These are phyloP conservation scores for Cyclargus thomasi DNA, from an alignment of 1,140 invertebrate genomes.

Conservation along the genomic window DNA sequence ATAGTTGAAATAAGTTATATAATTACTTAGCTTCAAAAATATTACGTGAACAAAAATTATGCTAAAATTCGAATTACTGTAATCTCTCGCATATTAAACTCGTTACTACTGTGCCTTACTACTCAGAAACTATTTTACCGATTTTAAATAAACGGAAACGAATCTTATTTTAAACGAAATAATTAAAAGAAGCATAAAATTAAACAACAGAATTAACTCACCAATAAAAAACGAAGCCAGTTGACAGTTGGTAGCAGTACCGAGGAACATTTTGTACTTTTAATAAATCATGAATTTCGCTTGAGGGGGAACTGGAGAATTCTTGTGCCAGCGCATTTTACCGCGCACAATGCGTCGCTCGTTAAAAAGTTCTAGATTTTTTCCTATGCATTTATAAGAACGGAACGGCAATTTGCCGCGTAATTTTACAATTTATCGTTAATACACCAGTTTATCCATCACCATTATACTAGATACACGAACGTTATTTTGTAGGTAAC, in stretches of 20 bases:
- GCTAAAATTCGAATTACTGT: no score
- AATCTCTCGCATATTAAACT: no score
- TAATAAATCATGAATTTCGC: not conserved
- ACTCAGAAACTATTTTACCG: no score
- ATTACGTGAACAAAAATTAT: no score
- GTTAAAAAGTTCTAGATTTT: slow-evolving; percentile 31
- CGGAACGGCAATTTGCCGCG: not conserved
- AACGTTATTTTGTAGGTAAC: not conserved
- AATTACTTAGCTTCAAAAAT: no score
- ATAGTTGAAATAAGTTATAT: no score
- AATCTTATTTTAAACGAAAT: no score
- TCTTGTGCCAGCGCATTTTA: slow-evolving; percentile 19
- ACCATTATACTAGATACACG: slow-evolving; percentile 1
- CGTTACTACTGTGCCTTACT: no score
- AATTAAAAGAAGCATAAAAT: no score
- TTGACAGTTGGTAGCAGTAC: not conserved
- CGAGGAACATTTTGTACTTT: slow-evolving; percentile 14
- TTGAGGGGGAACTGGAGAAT: not conserved
- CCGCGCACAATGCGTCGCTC: slow-evolving; percentile 30
- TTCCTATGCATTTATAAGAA: not conserved
- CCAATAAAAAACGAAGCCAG: slow-evolving; percentile 15
- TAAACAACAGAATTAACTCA: slow-evolving; percentile 3
- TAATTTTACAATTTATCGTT: slow-evolving; percentile 2
- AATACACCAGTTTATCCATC: not conserved
- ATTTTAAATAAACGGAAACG: no score